These are phyloP conservation scores for Pycnomerus fuliginosus DNA, from an alignment of 2,888 invertebrate genomes.

Conservation along the genomic window DNA sequence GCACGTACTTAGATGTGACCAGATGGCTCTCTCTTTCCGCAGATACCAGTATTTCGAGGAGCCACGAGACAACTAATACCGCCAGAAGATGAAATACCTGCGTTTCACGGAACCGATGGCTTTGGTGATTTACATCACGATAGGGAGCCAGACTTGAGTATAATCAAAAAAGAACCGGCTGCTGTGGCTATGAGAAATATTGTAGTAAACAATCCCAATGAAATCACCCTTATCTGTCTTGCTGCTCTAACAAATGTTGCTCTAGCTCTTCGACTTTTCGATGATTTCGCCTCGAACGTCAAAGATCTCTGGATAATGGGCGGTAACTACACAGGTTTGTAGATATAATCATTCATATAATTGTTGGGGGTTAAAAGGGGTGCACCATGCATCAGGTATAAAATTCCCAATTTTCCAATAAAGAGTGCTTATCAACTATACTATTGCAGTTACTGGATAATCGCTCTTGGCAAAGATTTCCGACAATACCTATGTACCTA, in stretches of 20 bases:
- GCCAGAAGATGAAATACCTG: constrained; percentile 43
- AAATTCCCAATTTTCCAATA: too few relatives aligned
- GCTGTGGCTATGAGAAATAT: constrained; percentile 61
- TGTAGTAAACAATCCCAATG: constrained; percentile 57
- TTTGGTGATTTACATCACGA: constrained; percentile 64
- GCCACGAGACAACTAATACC: constrained; percentile 55
- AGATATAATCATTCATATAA: too few relatives aligned
- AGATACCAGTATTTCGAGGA: constrained; percentile 74
- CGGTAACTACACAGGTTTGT: constrained; percentile 74
- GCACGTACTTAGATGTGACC: too few relatives aligned
- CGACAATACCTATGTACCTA: too few relatives aligned
- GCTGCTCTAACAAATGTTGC: constrained; percentile 82
- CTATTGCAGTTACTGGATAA: too few relatives aligned
- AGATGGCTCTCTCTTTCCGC: too few relatives aligned
- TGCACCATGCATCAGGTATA: too few relatives aligned
- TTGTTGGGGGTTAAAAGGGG: too few relatives aligned
- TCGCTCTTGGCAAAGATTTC: too few relatives aligned
- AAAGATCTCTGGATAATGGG: constrained; percentile 76
- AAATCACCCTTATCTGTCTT: constrained; percentile 64
- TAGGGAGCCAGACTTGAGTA: constrained; percentile 41
- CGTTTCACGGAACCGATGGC: constrained; percentile 69
- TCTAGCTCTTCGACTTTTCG: constrained; percentile 68
- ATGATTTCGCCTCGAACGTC: constrained; percentile 62
- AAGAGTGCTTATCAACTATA: too few relatives aligned
- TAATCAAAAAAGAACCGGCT: constrained; percentile 49